Percentiles rank a stretch among this genome's conserved stretches.
Conservation (phyloP, 2,888 invertebrate genomes). For the Bruchidius siliquastri region DNA sequence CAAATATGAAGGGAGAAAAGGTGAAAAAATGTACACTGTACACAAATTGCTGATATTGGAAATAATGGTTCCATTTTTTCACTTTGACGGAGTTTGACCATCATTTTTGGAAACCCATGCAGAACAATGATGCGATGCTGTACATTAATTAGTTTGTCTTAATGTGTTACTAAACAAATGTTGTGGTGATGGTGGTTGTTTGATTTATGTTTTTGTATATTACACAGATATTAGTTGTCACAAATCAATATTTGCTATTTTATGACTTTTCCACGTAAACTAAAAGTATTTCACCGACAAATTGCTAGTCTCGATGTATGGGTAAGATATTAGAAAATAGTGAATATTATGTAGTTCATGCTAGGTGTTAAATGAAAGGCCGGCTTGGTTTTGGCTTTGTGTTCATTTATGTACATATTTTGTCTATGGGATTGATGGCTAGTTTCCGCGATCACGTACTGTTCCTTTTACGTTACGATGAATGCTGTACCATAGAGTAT, state of each 20-base stretch:
- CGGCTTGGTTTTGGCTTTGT: conserved; percentile 23
- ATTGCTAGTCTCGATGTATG: not conserved
- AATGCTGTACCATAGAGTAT: not conserved
- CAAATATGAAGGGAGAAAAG: too few relatives aligned
- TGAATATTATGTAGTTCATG: conserved; percentile 23
- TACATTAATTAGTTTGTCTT: not conserved
- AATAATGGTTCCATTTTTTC: too few relatives aligned
- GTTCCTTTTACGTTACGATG: not conserved
- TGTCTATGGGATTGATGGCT: not conserved
- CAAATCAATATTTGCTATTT: not conserved
- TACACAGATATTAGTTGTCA: not conserved
- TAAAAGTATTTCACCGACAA: not conserved
- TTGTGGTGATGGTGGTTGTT: not conserved
- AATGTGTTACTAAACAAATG: not conserved
- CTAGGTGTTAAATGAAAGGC: conserved; percentile 27
- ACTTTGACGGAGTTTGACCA: not conserved
- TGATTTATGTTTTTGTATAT: not conserved
- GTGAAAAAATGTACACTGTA: too few relatives aligned
- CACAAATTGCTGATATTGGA: too few relatives aligned
- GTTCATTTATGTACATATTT: conserved; percentile 10
- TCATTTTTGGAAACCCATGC: not conserved
- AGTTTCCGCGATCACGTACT: too few relatives aligned
- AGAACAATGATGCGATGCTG: not conserved
- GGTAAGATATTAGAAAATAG: conserved; percentile 2
- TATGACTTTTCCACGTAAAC: not conserved